A percentile compares a stretch with the other conserved stretches of the same genome.
These are phyloP conservation scores for Lasioglossum leucozonium DNA, from an alignment of 2,888 invertebrate genomes.

Conservation along the genomic window DNA sequence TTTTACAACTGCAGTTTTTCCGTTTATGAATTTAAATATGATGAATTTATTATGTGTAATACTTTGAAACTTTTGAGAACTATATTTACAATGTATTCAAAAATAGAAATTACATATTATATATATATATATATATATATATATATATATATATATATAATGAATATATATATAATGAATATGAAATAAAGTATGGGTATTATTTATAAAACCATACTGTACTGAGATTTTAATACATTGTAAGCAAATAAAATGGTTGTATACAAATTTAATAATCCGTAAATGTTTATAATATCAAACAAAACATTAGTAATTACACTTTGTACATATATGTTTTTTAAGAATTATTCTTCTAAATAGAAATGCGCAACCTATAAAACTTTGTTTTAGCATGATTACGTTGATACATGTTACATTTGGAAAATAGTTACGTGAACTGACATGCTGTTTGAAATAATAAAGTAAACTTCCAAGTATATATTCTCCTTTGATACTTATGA, in stretches of 20 bases:
- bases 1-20: conserved; percentile 8
- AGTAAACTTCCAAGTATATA: conserved; percentile 32
- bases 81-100: conserved; percentile 23
- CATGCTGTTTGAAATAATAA: conserved; percentile 24
- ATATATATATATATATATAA: no score
- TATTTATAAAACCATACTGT: conserved; percentile 26
- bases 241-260: conserved; percentile 38
- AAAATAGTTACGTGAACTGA: conserved; percentile 36
- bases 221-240: conserved; percentile 29
- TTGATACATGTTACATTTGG: conserved; percentile 20
- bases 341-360: conserved; percentile 26
- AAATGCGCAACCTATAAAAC: conserved; percentile 27
- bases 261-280: conserved; percentile 31
- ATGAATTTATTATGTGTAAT: conserved; percentile 23
- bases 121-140: no score
- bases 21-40: not conserved
- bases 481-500: conserved; percentile 28
- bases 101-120: conserved; percentile 8
- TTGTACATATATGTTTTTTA: conserved; percentile 44
- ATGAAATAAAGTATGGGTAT: conserved; percentile 26
- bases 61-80: conserved; percentile 2
- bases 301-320: conserved; percentile 54
- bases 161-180: conserved; percentile 1
- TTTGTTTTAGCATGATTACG: conserved; percentile 29
- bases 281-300: conserved; percentile 38